A percentile compares a stretch with the other conserved stretches of the same genome.
Conservation (phyloP, 1,140 invertebrate species). For the Pseudomyrmex sp. region DNA sequence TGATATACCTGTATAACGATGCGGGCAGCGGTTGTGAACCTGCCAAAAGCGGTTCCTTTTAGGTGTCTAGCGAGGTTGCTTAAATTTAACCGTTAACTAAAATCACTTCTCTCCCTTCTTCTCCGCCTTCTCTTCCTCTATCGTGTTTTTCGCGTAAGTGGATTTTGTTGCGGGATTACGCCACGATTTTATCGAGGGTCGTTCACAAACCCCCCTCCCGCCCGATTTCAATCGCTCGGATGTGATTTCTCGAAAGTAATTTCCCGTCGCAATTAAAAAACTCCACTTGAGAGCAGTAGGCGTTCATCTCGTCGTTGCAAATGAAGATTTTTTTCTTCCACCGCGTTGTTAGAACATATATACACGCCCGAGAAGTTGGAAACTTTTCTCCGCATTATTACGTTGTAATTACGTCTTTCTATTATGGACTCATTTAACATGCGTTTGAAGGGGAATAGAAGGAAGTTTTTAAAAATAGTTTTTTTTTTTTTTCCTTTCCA, state of each 20-base stretch:
- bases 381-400: too few species aligned
- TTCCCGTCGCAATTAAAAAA: conserved; percentile 20
- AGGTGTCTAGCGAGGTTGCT: conserved; percentile 8
- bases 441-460: not conserved
- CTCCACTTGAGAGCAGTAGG: not conserved
- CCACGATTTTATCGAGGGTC: conserved; percentile 19
- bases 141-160: conserved; percentile 23
- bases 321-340: conserved; percentile 6
- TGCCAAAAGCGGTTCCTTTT: conserved; percentile 37
- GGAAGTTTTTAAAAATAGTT: not conserved
- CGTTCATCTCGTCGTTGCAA: conserved; percentile 36
- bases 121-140: not conserved
- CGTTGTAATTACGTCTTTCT: not conserved
- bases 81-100: conserved; percentile 46
- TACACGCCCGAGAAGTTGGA: too few species aligned
- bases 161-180: conserved; percentile 47
- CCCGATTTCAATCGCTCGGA: not conserved
- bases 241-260: conserved; percentile 23
- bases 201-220: not conserved
- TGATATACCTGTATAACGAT: conserved; percentile 2
- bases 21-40: conserved; percentile 8
- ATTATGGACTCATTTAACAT: conserved; percentile 16
- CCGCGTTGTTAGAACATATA: too few species aligned
- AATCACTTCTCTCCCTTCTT: too few species aligned
- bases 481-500: conserved; percentile 1